phyloP scores from a whole-genome alignment of 2,797 vertebrate genomes.

The Neosalanx taihuensis region DNA sequence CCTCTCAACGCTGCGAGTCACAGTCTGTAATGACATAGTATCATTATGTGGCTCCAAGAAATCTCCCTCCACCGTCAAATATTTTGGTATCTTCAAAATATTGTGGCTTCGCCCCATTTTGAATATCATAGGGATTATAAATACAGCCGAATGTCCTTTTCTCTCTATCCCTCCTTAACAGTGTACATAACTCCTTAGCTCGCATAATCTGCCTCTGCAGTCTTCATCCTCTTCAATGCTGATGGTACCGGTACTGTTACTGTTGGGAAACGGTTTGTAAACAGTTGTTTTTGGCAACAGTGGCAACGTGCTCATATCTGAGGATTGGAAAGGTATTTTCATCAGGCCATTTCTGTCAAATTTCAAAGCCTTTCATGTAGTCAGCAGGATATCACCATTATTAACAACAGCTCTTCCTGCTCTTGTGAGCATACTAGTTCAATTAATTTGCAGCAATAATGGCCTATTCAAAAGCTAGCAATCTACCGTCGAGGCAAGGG shows the following conservation, averaged over 20 bases:
- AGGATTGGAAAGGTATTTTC: background rate
- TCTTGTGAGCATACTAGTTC: background rate
- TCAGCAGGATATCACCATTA: background rate
- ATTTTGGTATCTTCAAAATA: constrained; percentile 26
- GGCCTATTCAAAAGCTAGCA: background rate
- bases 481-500: background rate
- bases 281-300: background rate
- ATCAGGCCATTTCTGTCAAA: background rate
- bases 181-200: background rate
- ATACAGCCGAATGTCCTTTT: background rate
- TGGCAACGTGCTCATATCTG: background rate
- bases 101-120: constrained; percentile 12
- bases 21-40: background rate
- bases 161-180: background rate
- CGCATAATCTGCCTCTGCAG: constrained; percentile 17
- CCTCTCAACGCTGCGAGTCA: constrained; percentile 22
- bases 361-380: background rate
- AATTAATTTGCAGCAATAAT: background rate
- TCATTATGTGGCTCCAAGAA: background rate
- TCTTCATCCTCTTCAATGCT: background rate
- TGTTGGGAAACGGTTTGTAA: background rate
- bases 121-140: constrained; percentile 18
- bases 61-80: background rate
- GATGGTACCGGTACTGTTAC: background rate
- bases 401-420: background rate